phyloP scores from a whole-genome alignment of 1,140 invertebrate genomes.

The Colletes latitarsis region DNA sequence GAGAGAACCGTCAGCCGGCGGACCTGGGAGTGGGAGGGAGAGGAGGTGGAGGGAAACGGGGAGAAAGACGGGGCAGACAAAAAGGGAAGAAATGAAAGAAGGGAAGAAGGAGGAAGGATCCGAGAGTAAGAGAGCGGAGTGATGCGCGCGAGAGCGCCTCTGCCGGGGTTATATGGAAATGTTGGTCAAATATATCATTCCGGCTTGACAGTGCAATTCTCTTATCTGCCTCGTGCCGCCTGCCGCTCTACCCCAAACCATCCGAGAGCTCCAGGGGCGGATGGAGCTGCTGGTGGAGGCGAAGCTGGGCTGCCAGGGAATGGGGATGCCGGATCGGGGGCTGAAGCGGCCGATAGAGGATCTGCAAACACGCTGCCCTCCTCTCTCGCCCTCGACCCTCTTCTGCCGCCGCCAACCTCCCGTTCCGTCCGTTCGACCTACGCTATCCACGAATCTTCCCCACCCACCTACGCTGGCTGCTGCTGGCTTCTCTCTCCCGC shows the following conservation, averaged over 20 bases:
- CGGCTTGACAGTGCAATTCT: constrained; percentile 92
- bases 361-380: constrained; percentile 79
- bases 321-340: constrained; percentile 65
- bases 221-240: constrained; percentile 85
- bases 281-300: constrained; percentile 74
- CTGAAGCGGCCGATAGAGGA: constrained; percentile 80
- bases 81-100: constrained; percentile 22
- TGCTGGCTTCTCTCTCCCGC: constrained; percentile 58
- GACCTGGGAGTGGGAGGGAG: not conserved
- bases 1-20: constrained; percentile 27
- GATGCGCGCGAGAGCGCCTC: constrained; percentile 76
- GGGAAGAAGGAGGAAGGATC: constrained; percentile 59
- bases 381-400: constrained; percentile 44
- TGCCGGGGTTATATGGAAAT: constrained; percentile 87
- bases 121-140: constrained; percentile 59
- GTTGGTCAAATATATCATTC: constrained; percentile 94
- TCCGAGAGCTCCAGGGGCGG: constrained; percentile 71
- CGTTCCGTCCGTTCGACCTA: constrained; percentile 38
- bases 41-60: constrained; percentile 13
- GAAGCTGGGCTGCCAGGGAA: constrained; percentile 57
- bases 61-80: constrained; percentile 19
- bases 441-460: constrained; percentile 49
- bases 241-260: constrained; percentile 74
- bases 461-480: constrained; percentile 34
- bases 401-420: constrained; percentile 5